These are phyloP conservation scores for Porphyrio hochstetteri DNA, from an alignment of 2,113 vertebrate species.

Conservation along the genomic window DNA sequence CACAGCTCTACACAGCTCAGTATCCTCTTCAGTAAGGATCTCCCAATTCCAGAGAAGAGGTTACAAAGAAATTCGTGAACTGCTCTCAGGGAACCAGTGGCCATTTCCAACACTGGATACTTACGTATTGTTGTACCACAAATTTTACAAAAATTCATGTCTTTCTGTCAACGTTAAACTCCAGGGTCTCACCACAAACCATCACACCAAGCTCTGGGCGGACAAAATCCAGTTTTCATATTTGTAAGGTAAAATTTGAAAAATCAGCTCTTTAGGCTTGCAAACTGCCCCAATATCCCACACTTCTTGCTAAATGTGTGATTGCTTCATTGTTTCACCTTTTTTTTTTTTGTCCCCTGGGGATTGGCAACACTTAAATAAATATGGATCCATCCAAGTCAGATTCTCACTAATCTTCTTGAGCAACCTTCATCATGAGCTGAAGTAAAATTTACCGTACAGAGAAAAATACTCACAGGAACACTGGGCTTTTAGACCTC, in stretches of 20 bases:
- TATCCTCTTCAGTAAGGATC: not conserved
- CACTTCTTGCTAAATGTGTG: not conserved
- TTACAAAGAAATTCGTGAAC: not conserved
- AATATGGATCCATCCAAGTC: not conserved
- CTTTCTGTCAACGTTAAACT: not conserved
- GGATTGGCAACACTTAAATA: not conserved
- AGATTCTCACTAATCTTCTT: not conserved
- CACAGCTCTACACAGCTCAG: not conserved
- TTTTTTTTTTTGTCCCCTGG: not conserved
- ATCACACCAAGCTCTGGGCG: not conserved
- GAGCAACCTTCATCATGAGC: not conserved
- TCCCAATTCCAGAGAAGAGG: not conserved
- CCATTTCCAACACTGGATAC: not conserved
- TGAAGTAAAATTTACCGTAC: not conserved
- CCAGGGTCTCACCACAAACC: not conserved
- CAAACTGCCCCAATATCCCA: not conserved
- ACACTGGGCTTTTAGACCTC: not conserved
- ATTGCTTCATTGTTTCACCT: not conserved
- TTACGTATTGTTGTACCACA: not conserved
- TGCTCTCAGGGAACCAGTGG: not conserved
- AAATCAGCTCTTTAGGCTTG: not conserved
- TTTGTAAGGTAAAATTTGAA: not conserved
- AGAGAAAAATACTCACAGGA: not conserved
- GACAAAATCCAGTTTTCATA: not conserved
- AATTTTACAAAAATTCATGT: not conserved